Conservation (phyloP, 2,113 vertebrate genomes). For the Pseudolaguvia tuberculata region DNA sequence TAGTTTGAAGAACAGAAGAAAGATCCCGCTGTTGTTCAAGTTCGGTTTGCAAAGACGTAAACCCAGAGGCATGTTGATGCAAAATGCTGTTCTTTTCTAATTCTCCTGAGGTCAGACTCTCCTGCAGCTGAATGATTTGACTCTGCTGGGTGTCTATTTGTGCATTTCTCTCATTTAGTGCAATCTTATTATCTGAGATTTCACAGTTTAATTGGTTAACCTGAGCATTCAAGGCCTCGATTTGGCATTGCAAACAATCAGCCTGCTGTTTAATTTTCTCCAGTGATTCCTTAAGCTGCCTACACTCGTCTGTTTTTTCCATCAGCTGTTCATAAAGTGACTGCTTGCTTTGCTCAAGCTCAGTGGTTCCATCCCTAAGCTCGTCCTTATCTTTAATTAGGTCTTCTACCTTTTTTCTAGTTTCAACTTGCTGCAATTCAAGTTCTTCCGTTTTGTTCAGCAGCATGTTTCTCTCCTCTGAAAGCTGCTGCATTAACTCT, state of each 20-base stretch:
- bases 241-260: conserved; percentile 58
- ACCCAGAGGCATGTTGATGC: conserved; percentile 63
- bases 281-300: conserved; percentile 58
- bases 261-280: conserved; percentile 58
- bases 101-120: conserved; percentile 65
- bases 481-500: conserved; percentile 53
- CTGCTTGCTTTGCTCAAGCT: conserved; percentile 63
- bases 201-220: conserved; percentile 54
- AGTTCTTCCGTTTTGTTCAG: conserved; percentile 58
- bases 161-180: conserved; percentile 54
- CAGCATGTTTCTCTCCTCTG: conserved; percentile 57
- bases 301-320: conserved; percentile 70
- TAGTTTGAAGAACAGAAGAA: conserved; percentile 52
- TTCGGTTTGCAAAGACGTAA: conserved; percentile 52
- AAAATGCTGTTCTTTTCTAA: conserved; percentile 60
- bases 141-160: conserved; percentile 58
- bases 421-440: conserved; percentile 57
- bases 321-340: conserved; percentile 61
- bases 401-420: conserved; percentile 51
- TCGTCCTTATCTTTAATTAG: conserved; percentile 66
- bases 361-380: conserved; percentile 56
- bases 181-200: conserved; percentile 60
- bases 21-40: conserved; percentile 50
- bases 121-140: conserved; percentile 63
- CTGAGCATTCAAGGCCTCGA: conserved; percentile 59